Percentiles rank a stretch among this genome's conserved stretches.
Evolutionary conservation across 2,113 vertebrate species (phyloP).

Genomic region (Rhineura floridana): DNA sequence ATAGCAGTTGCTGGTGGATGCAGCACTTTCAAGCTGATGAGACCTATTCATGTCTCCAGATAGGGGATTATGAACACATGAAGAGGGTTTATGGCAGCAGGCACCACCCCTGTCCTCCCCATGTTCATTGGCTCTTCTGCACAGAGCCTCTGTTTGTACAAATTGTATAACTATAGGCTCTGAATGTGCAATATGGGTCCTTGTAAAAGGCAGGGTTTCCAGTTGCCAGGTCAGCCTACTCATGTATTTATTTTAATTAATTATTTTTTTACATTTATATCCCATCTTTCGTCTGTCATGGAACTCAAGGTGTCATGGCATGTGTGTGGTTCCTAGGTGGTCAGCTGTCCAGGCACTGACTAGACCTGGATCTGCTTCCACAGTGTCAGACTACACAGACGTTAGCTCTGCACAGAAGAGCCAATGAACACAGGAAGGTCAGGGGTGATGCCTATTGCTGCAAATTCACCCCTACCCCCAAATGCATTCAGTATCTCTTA

Average conservation of each 20-base stretch:
- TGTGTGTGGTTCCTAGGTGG: no score
- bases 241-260: no score
- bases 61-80: background rate
- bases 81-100: background rate
- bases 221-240: background rate
- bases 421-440: background rate
- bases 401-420: background rate
- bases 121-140: background rate
- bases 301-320: no score
- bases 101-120: no score
- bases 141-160: background rate
- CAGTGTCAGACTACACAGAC: no score
- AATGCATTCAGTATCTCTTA: no score
- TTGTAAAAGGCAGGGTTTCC: background rate
- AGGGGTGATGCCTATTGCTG: background rate
- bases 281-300: no score
- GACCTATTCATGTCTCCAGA: no score
- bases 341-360: no score
- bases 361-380: no score
- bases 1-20: background rate
- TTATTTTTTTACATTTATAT: no score
- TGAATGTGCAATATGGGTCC: background rate
- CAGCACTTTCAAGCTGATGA: background rate
- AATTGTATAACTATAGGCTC: background rate
- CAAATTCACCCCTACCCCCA: background rate